phyloP scores from a whole-genome alignment of 2,888 invertebrate genomes.

The Altica lythri region DNA sequence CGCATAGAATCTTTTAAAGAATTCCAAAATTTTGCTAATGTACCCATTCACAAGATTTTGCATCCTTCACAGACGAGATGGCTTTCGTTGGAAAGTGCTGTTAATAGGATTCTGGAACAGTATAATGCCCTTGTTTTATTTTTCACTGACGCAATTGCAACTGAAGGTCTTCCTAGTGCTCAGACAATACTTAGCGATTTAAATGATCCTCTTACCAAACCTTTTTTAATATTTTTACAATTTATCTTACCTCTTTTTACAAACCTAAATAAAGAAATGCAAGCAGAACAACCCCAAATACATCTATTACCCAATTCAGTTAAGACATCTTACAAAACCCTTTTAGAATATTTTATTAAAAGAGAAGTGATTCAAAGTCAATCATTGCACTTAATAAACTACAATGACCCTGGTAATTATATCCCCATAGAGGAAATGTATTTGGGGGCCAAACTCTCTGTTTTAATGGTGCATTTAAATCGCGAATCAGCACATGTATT shows the following conservation, averaged over 20 bases:
- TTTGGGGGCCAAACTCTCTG: too few species aligned
- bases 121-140: constrained; percentile 6
- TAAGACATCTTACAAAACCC: too few species aligned
- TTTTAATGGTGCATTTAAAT: too few species aligned
- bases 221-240: constrained; percentile 20
- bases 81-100: constrained; percentile 3
- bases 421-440: too few species aligned
- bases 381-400: too few species aligned
- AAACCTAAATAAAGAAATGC: too few species aligned
- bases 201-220: constrained; percentile 1
- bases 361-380: too few species aligned
- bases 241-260: constrained; percentile 21
- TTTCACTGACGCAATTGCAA: constrained; percentile 2
- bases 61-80: constrained; percentile 11
- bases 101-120: constrained; percentile 10
- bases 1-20: constrained; percentile 18
- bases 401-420: too few species aligned
- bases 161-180: neutral
- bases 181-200: neutral
- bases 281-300: too few species aligned
- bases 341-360: too few species aligned
- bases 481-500: too few species aligned
- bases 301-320: too few species aligned
- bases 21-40: constrained; percentile 14
- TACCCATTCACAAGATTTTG: constrained; percentile 5